Percentiles rank a stretch among this genome's conserved stretches.
These are phyloP conservation scores for Centroberyx gerrardi DNA, from an alignment of 2,797 vertebrate species.

Conservation along the genomic window DNA sequence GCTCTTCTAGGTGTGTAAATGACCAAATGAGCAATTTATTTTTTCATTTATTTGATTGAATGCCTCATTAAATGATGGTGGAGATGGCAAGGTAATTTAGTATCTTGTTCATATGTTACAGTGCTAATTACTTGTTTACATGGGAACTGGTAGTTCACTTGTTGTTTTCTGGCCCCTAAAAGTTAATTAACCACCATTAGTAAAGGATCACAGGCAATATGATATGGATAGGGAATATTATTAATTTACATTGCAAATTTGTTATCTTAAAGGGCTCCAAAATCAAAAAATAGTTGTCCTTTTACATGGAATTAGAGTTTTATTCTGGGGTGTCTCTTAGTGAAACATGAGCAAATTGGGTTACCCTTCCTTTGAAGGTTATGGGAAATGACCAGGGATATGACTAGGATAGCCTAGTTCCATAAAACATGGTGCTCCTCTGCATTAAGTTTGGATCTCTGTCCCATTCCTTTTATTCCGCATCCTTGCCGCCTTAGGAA, in stretches of 20 bases:
- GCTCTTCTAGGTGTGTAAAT: constrained; percentile 1
- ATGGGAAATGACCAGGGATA: constrained; percentile 49
- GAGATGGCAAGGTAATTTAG: constrained; percentile 57
- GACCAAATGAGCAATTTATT: constrained; percentile 42
- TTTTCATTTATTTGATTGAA: constrained; percentile 57
- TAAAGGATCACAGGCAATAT: constrained; percentile 57
- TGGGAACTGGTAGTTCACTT: constrained; percentile 38
- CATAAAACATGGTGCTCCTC: constrained; percentile 37
- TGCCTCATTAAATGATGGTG: constrained; percentile 61
- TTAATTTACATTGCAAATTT: constrained; percentile 32
- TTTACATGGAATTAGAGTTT: constrained; percentile 21
- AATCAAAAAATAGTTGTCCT: constrained; percentile 9
- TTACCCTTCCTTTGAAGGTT: constrained; percentile 54
- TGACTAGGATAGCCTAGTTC: constrained; percentile 44
- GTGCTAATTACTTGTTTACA: constrained; percentile 69
- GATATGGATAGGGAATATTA: constrained; percentile 33
- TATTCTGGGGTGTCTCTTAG: constrained; percentile 22
- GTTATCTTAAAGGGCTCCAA: constrained; percentile 23
- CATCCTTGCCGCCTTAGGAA: constrained; percentile 48
- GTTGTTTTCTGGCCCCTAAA: constrained; percentile 44
- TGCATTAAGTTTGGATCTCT: constrained; percentile 51
- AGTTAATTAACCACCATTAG: constrained; percentile 70
- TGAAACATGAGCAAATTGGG: constrained; percentile 34
- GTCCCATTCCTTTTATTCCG: constrained; percentile 55
- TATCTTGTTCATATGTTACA: constrained; percentile 49